These are phyloP conservation scores for Barnardius zonarius DNA, from an alignment of 2,113 vertebrate genomes.

Conservation along the genomic window DNA sequence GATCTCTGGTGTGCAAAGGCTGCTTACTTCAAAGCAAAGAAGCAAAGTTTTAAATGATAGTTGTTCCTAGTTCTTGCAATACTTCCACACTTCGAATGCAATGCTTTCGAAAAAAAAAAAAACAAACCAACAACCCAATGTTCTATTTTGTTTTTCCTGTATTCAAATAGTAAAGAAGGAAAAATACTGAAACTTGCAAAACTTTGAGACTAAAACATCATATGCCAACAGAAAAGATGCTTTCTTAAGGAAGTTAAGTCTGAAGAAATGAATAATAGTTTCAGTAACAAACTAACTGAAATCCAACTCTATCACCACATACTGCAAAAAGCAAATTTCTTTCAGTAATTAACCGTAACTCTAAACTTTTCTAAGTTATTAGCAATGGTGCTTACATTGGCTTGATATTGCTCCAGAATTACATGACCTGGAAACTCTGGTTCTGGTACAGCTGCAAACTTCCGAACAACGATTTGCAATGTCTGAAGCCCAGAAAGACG, in stretches of 20 bases:
- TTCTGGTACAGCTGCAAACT: constrained; percentile 85
- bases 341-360: background rate
- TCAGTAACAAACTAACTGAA: background rate
- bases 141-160: background rate
- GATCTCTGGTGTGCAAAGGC: background rate
- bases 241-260: background rate
- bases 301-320: background rate
- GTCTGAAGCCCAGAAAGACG: constrained; percentile 87
- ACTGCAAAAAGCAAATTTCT: background rate
- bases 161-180: background rate
- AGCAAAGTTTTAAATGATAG: background rate
- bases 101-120: background rate
- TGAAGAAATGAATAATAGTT: background rate
- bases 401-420: constrained; percentile 96
- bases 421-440: constrained; percentile 95
- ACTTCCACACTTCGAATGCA: background rate
- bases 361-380: background rate
- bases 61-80: background rate
- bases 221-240: background rate
- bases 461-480: constrained; percentile 83
- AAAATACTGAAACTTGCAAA: background rate
- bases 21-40: background rate
- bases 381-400: constrained; percentile 81
- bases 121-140: accelerated
- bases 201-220: background rate